A percentile compares a stretch with the other conserved stretches of the same genome.
Evolutionary conservation across 2,113 vertebrate species (phyloP).

Genomic region (Apistogramma diplotaenia): DNA sequence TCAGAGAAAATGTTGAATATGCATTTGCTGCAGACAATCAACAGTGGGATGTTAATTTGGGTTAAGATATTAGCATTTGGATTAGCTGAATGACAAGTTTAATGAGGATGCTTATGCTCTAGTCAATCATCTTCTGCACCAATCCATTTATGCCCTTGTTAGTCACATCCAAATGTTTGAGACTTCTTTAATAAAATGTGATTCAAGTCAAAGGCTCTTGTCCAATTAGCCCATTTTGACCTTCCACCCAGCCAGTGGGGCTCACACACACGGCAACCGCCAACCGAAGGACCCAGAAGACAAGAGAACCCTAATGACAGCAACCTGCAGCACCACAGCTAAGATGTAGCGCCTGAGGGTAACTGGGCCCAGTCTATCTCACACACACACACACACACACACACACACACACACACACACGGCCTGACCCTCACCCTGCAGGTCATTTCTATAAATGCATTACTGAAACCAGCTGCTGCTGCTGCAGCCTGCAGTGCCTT

Average conservation of each 20-base stretch:
- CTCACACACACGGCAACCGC: constrained; percentile 34
- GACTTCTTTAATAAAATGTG: constrained; percentile 59
- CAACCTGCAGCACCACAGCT: constrained; percentile 55
- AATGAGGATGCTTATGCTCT: constrained; percentile 68
- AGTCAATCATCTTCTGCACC: constrained; percentile 46
- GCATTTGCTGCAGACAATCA: constrained; percentile 65
- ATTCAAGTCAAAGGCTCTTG: constrained; percentile 67
- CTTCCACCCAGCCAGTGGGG: constrained; percentile 42
- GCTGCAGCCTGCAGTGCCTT: constrained; percentile 76
- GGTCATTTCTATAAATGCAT: constrained; percentile 89
- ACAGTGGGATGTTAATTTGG: constrained; percentile 66
- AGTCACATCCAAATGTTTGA: constrained; percentile 64
- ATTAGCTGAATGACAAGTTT: constrained; percentile 63
- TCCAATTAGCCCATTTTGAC: constrained; percentile 71
- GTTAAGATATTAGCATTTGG: constrained; percentile 70
- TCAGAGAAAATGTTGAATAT: constrained; percentile 74
- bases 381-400: constrained; percentile 54
- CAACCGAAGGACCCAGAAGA: constrained; percentile 48
- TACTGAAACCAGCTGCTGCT: constrained; percentile 90
- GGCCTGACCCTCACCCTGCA: constrained; percentile 83
- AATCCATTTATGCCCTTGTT: constrained; percentile 50
- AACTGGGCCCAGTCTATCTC: constrained; percentile 46
- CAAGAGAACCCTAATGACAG: constrained; percentile 57
- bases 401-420: constrained; percentile 58
- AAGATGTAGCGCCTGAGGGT: constrained; percentile 58